Percentiles rank a stretch among this genome's conserved stretches.
phyloP scores from a whole-genome alignment of 2,113 vertebrate genomes.

The Anser brachyrhynchus region DNA sequence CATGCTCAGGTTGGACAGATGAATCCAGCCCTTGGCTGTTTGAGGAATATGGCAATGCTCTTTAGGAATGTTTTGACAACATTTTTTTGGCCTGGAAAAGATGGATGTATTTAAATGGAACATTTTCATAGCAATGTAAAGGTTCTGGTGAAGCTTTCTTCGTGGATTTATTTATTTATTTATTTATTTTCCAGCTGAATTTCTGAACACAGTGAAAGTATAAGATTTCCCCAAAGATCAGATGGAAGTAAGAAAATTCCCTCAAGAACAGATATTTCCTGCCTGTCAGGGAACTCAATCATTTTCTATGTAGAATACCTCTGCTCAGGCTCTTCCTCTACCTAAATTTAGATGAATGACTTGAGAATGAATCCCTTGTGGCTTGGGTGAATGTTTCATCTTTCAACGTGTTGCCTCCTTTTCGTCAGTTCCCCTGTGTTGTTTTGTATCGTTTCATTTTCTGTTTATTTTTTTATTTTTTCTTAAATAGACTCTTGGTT shows the following conservation, averaged over 20 bases:
- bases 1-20: not conserved
- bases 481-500: not conserved
- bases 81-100: not conserved
- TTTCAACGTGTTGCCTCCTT: not conserved
- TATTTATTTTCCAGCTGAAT: not conserved
- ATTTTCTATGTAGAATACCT: not conserved
- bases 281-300: not conserved
- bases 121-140: not conserved
- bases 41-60: not conserved
- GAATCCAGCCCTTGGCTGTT: not conserved
- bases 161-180: not conserved
- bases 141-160: not conserved
- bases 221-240: not conserved
- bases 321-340: not conserved
- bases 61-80: not conserved
- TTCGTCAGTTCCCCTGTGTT: not conserved
- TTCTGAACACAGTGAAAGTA: not conserved
- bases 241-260: not conserved
- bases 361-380: not conserved
- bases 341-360: not conserved
- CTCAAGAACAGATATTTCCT: not conserved
- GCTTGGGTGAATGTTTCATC: not conserved
- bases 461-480: not conserved
- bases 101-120: not conserved
- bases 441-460: not conserved